A percentile compares a stretch with the other conserved stretches of the same genome.
phyloP scores from a whole-genome alignment of 2,797 vertebrate species.

The Gallinago solitaria region DNA sequence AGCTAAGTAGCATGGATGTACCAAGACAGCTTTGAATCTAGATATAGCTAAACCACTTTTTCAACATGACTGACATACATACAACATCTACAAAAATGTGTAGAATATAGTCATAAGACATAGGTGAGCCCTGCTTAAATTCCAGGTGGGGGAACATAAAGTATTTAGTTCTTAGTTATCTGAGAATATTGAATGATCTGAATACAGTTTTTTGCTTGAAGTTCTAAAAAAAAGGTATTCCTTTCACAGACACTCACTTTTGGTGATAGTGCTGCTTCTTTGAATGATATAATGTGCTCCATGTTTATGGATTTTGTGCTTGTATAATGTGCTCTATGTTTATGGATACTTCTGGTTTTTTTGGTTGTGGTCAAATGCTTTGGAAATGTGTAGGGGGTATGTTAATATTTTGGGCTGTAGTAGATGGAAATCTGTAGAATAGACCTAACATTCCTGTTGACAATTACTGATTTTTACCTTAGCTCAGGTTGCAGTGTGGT shows the following conservation, averaged over 20 bases:
- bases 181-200: neutral
- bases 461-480: constrained; percentile 13
- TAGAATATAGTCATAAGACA: neutral
- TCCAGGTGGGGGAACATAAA: neutral
- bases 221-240: neutral
- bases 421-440: neutral
- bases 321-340: neutral
- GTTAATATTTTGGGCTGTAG: neutral
- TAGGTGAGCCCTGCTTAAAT: neutral
- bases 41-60: neutral
- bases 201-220: neutral
- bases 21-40: neutral
- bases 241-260: neutral
- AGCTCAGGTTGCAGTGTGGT: neutral
- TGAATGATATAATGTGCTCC: neutral
- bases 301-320: neutral
- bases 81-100: neutral
- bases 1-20: neutral
- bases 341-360: neutral
- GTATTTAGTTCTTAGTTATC: neutral
- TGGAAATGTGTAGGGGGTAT: neutral
- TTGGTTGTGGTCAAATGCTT: neutral
- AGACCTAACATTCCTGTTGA: neutral
- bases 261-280: neutral
- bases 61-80: neutral